A percentile compares a stretch with the other conserved stretches of the same genome.
Conservation (phyloP, 2,797 vertebrate genomes). For the Setipinna tenuifilis region DNA sequence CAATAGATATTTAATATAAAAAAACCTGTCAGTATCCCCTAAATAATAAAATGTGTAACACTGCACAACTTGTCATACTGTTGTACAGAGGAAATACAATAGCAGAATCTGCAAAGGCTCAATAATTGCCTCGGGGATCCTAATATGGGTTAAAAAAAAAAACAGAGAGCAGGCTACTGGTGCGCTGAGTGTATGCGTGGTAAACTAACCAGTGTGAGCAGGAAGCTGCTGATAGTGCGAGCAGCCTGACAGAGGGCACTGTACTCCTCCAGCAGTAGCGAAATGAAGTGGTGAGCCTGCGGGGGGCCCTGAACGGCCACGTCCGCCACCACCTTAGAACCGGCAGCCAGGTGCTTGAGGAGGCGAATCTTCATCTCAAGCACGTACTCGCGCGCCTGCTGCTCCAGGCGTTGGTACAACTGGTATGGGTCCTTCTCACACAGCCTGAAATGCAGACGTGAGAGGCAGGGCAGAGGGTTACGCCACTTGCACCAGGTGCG, state of each 20-base stretch:
- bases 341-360: slow-evolving; percentile 87
- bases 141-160: too few relatives aligned
- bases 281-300: slow-evolving; percentile 94
- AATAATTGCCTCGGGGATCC: too few relatives aligned
- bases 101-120: too few relatives aligned
- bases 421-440: slow-evolving; percentile 98
- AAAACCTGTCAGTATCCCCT: neutral
- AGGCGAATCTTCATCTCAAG: slow-evolving; percentile 96
- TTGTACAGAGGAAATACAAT: too few relatives aligned
- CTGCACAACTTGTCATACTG: too few relatives aligned
- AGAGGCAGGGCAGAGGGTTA: neutral
- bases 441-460: slow-evolving; percentile 72
- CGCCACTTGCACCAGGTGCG: neutral
- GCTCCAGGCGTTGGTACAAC: slow-evolving; percentile 96
- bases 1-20: neutral
- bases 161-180: too few relatives aligned
- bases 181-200: neutral
- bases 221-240: slow-evolving; percentile 94
- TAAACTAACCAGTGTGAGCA: slow-evolving; percentile 90
- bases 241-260: slow-evolving; percentile 94
- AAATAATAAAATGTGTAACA: too few relatives aligned
- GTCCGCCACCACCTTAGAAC: slow-evolving; percentile 77
- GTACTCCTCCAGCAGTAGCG: slow-evolving; percentile 95
- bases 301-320: slow-evolving; percentile 83
- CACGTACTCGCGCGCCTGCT: slow-evolving; percentile 95